These are phyloP conservation scores for Sebastes hubbsi DNA, from an alignment of 2,797 vertebrate genomes.

Conservation along the genomic window DNA sequence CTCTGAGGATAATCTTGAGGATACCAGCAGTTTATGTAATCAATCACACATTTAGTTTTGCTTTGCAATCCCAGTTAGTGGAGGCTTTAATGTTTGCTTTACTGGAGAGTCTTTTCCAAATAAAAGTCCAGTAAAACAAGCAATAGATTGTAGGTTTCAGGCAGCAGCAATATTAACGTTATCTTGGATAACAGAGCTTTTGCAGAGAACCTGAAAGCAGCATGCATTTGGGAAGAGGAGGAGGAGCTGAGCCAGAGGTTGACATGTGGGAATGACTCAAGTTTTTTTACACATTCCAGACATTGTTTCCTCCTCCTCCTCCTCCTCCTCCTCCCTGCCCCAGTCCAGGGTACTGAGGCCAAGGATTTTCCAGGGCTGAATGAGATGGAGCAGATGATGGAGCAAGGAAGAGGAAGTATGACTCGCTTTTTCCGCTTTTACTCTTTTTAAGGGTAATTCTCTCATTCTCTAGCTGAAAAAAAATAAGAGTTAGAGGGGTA, in stretches of 20 bases:
- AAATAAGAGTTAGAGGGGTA: slow-evolving; percentile 3
- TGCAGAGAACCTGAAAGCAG: slow-evolving; percentile 34
- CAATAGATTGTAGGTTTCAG: background rate
- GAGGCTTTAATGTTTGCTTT: background rate
- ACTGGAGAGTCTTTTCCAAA: background rate
- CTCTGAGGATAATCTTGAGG: background rate
- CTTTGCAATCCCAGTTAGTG: background rate
- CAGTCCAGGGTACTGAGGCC: slow-evolving; percentile 40
- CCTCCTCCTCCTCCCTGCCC: slow-evolving; percentile 15
- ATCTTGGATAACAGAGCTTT: background rate
- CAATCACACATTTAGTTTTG: background rate
- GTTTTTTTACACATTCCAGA: slow-evolving; percentile 75
- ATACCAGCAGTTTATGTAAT: background rate
- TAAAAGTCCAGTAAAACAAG: background rate
- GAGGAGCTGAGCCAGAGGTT: slow-evolving; percentile 50
- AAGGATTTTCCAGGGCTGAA: slow-evolving; percentile 60
- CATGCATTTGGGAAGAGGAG: slow-evolving; percentile 24
- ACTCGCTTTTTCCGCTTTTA: slow-evolving; percentile 51
- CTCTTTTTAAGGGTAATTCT: slow-evolving; percentile 13
- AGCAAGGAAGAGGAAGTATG: slow-evolving; percentile 52
- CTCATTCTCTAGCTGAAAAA: slow-evolving; percentile 37
- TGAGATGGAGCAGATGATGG: slow-evolving; percentile 40
- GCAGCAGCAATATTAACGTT: background rate
- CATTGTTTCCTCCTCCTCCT: slow-evolving; percentile 69
- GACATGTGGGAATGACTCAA: slow-evolving; percentile 77